Evolutionary conservation across 2,888 invertebrate species (phyloP), one percentile per base, ranked within the genome.

Genomic region (Yponomeuta malinellus): DNA sequence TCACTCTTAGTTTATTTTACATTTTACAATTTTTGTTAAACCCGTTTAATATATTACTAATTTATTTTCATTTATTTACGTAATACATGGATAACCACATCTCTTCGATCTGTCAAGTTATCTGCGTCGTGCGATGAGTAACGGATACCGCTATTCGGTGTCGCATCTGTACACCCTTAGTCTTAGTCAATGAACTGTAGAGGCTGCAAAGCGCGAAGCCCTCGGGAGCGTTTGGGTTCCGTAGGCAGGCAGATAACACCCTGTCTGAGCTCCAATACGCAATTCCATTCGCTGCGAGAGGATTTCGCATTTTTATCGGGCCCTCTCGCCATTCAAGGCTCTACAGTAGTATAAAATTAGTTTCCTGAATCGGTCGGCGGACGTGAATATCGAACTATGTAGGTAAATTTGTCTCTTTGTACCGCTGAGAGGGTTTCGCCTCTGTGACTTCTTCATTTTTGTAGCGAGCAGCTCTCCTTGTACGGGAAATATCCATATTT

Each of bases 201-300:
- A 78, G 79, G 79, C 79, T 79, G 80, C 79, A 78, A 73, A 75
- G 78, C 77, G 76, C 80, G 78, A 81, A 83, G 79, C 87, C 85
- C 89, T 81, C 82, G 85, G 89, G 89, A 87, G 81, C 88, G 86
- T 86, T 87, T 84, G 88, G 88, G 89, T 83, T 83, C 86, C 84
- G 87, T 83, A 87, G 88, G 88, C 84, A 85, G 85, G 84, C 89
- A 89, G 88, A 90, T 90, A 90, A 89, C 90, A 88, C 88, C 85
- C 88, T 81, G 88, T 90, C 91, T 90, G 89, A 90, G 90, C 88
- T 83, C 85, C 88, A 83, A 86, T 88, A 90, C 90, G 90, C 89
- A 90, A 90, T 90, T 87, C 89, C 87, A 87, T 85, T 85, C 84
- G 83, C 77, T 86, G 85, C 84, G 81, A 85, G 84, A 85, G 89